Evolutionary conservation across 2,888 invertebrate genomes (phyloP).

Genomic region (Caenorhabditis wallacei): DNA sequence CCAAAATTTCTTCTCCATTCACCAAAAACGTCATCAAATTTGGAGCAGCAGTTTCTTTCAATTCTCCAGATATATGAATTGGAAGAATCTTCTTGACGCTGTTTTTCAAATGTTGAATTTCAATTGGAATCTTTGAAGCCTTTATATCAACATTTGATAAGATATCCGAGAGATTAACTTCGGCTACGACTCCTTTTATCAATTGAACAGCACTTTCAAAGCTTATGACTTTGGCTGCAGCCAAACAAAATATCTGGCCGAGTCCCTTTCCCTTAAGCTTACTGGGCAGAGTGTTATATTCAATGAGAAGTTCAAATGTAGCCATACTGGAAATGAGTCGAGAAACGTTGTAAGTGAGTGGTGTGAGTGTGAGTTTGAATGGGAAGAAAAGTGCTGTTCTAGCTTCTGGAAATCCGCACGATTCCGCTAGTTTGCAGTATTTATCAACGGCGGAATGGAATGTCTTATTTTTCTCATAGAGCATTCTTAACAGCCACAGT

Average conservation of each 20-base stretch:
- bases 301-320: conserved; percentile 55
- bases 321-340: conserved; percentile 63
- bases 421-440: conserved; percentile 60
- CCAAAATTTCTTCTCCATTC: conserved; percentile 52
- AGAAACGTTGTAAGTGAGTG: conserved; percentile 57
- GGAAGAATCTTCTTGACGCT: conserved; percentile 54
- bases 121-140: conserved; percentile 44
- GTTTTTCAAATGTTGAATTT: conserved; percentile 46
- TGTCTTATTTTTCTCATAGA: conserved; percentile 58
- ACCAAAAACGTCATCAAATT: conserved; percentile 60
- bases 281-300: conserved; percentile 54
- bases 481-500: conserved; percentile 62
- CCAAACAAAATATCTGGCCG: conserved; percentile 56
- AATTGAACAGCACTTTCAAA: conserved; percentile 60
- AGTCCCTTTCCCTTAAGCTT: conserved; percentile 59
- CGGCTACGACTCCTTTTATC: conserved; percentile 59
- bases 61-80: conserved; percentile 53
- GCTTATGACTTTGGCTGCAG: conserved; percentile 60
- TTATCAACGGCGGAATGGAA: conserved; percentile 60
- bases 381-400: conserved; percentile 69
- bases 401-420: conserved; percentile 61
- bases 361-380: conserved; percentile 62
- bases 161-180: conserved; percentile 37
- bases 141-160: conserved; percentile 31
- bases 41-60: conserved; percentile 22